Percentiles rank a stretch among this genome's conserved stretches.
These are phyloP conservation scores for Drosophila formosana DNA, from an alignment of 2,888 invertebrate species.

Conservation along the genomic window DNA sequence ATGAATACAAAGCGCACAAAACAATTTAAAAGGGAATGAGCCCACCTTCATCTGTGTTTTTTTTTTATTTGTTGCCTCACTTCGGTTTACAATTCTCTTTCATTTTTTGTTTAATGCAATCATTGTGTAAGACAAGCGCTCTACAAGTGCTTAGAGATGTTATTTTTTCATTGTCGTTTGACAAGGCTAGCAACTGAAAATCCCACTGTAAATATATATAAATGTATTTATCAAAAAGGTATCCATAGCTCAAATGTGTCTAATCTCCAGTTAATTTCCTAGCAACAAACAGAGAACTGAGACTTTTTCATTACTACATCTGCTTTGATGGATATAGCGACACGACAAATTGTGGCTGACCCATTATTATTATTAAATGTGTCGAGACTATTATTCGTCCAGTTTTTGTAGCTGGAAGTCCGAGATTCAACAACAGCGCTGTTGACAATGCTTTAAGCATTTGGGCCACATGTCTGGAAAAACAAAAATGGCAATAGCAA, in stretches of 20 bases:
- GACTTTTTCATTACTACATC: neutral
- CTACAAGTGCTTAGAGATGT: conserved; percentile 31
- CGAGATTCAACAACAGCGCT: conserved; percentile 37
- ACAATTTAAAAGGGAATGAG: neutral
- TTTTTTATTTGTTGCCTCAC: conserved; percentile 3
- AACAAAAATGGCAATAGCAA: conserved; percentile 3
- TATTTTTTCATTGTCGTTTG: conserved; percentile 5
- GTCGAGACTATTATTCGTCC: conserved; percentile 43
- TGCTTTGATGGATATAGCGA: neutral
- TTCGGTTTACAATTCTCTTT: conserved; percentile 41
- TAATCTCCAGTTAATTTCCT: neutral
- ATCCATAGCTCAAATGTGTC: too few relatives aligned
- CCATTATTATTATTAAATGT: neutral
- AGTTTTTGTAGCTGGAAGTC: conserved; percentile 31
- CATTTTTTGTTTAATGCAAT: conserved; percentile 37
- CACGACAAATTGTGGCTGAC: neutral
- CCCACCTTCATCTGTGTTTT: conserved; percentile 1
- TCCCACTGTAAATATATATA: neutral
- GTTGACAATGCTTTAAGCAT: conserved; percentile 42
- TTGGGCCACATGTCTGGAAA: conserved; percentile 36
- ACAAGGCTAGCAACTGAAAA: conserved; percentile 2
- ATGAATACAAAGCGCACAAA: conserved; percentile 13
- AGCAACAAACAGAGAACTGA: neutral
- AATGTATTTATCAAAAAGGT: neutral
- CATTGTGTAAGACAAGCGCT: conserved; percentile 43